phyloP scores from a whole-genome alignment of 2,797 vertebrate species.

The Anguilla anguilla region DNA sequence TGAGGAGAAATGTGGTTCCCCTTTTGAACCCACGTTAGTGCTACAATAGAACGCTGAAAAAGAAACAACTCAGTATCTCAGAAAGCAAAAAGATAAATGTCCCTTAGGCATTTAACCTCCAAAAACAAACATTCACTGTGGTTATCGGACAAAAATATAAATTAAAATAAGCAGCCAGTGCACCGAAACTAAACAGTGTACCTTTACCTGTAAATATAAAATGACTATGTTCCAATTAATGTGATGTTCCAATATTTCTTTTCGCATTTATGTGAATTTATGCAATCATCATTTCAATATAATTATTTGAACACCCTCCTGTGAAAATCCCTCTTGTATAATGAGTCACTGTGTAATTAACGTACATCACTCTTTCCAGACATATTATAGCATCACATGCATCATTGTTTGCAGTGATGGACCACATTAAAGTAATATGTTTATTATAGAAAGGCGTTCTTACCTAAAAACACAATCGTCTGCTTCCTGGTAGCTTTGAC shows the following conservation, averaged over 20 bases:
- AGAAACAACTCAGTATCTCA: neutral
- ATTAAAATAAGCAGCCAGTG: neutral
- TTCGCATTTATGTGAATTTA: neutral
- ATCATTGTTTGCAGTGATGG: neutral
- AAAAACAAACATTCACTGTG: neutral
- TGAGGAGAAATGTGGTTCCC: neutral
- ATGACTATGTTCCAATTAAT: neutral
- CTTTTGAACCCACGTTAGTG: neutral
- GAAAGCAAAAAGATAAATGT: neutral
- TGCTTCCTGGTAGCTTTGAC: conserved; percentile 81
- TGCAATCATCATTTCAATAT: neutral
- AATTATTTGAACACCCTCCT: neutral
- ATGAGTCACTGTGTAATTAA: neutral
- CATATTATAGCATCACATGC: neutral
- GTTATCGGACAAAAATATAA: neutral
- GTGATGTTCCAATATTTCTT: neutral
- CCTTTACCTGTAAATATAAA: neutral
- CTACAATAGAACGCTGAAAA: neutral
- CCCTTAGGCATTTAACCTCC: neutral
- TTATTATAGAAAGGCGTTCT: conserved; percentile 43
- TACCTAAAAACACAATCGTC: conserved; percentile 91
- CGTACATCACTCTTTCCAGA: neutral
- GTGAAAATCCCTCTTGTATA: neutral
- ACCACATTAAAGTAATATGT: neutral
- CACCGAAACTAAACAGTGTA: neutral